Conservation (phyloP, 2,888 invertebrate genomes). For the Dasysyrphus tricinctus region DNA sequence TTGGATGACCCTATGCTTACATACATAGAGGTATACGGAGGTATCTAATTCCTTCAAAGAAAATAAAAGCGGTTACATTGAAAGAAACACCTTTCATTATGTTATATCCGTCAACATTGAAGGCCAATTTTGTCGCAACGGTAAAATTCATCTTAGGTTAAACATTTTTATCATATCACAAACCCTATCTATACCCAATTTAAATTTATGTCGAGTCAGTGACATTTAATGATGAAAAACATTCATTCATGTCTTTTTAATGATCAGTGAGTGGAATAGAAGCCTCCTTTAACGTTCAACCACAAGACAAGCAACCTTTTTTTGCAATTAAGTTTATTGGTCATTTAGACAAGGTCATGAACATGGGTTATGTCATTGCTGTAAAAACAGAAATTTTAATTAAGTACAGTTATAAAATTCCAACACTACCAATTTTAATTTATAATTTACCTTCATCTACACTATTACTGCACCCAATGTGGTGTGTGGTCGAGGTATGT, state of each 20-base stretch:
- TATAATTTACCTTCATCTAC: conserved; percentile 2
- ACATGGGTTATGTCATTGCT: not conserved
- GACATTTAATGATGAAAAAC: not conserved
- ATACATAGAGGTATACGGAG: no score
- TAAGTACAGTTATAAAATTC: conserved; percentile 4
- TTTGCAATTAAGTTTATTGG: conserved; percentile 1
- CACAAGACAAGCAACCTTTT: not conserved
- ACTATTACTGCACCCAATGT: not conserved
- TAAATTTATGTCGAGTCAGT: not conserved
- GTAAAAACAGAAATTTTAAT: conserved; percentile 19
- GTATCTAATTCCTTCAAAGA: no score
- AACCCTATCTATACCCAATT: no score
- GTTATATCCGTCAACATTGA: no score
- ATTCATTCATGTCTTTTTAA: not conserved
- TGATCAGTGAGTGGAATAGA: not conserved
- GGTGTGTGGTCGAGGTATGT: not conserved
- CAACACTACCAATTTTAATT: not conserved
- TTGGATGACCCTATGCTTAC: no score
- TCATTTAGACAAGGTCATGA: not conserved
- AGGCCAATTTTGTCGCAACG: no score
- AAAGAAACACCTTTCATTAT: no score
- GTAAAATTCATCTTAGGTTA: no score
- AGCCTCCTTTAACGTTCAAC: not conserved
- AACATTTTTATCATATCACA: no score
- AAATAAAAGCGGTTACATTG: no score